phyloP scores from a whole-genome alignment of 2,113 vertebrate genomes.

The Lamprotornis superbus region DNA sequence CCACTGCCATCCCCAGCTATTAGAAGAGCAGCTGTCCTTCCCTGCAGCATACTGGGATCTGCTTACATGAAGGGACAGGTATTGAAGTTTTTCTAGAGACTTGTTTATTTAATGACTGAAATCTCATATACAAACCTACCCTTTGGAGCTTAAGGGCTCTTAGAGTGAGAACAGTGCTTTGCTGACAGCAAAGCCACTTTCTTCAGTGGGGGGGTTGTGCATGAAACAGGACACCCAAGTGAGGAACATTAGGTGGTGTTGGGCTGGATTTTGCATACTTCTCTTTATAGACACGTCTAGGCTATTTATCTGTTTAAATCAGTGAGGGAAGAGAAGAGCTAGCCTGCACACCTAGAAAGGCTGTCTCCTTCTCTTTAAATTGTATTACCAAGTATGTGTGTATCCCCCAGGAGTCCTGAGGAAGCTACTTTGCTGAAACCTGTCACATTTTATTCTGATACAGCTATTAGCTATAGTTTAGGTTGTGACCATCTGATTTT shows the following conservation, averaged over 20 bases:
- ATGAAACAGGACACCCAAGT: constrained; percentile 13
- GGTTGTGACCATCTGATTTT: neutral
- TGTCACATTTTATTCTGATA: neutral
- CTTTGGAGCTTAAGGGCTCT: constrained; percentile 19
- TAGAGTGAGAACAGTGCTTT: neutral
- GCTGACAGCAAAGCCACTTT: neutral
- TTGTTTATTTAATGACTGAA: constrained; percentile 48
- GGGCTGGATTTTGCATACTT: constrained; percentile 43
- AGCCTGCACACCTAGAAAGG: neutral
- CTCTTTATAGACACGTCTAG: constrained; percentile 41
- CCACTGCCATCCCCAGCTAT: neutral
- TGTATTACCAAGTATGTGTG: neutral
- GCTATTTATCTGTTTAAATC: constrained; percentile 31
- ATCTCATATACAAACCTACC: constrained; percentile 8
- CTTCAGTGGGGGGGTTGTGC: neutral
- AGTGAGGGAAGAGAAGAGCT: neutral
- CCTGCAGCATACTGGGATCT: constrained; percentile 1
- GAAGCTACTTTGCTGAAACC: neutral
- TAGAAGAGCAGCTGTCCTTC: neutral
- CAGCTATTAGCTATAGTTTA: neutral
- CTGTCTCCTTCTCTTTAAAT: neutral
- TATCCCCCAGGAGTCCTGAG: neutral
- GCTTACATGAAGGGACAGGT: constrained; percentile 17
- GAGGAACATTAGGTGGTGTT: neutral
- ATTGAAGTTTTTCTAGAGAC: constrained; percentile 6